Evolutionary conservation across 2,797 vertebrate species (phyloP).

Genomic region (Gymnothorax reevesii): DNA sequence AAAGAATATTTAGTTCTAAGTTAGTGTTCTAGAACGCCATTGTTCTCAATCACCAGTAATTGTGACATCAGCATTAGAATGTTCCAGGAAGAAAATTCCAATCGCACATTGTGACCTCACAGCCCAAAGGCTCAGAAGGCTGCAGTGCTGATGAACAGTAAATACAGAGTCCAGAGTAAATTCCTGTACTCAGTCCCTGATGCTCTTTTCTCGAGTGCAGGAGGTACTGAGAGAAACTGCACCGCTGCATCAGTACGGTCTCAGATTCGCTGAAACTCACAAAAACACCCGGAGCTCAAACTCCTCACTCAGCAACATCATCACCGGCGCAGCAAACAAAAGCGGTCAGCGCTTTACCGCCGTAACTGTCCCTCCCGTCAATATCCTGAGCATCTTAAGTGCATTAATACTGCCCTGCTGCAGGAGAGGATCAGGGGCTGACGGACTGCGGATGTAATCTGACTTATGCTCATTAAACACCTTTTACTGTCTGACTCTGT

Average conservation of each 20-base stretch:
- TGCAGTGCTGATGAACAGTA: neutral
- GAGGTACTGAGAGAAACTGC: conserved; percentile 5
- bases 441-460: neutral
- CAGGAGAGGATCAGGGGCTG: conserved; percentile 47
- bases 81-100: too few species aligned
- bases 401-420: conserved; percentile 49
- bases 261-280: conserved; percentile 61
- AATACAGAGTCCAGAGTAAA: neutral
- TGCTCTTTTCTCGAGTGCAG: neutral
- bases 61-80: too few species aligned
- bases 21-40: too few species aligned
- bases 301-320: conserved; percentile 69
- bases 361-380: conserved; percentile 62
- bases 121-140: neutral
- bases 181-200: neutral
- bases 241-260: conserved; percentile 24
- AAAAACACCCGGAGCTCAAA: conserved; percentile 59
- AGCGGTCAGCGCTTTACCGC: conserved; percentile 62
- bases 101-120: too few species aligned
- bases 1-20: too few species aligned
- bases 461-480: neutral
- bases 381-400: conserved; percentile 57
- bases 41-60: too few species aligned
- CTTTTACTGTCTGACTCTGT: neutral
- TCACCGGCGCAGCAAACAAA: conserved; percentile 60